These are phyloP conservation scores for Mellilla xanthometata DNA, from an alignment of 2,888 invertebrate species.

Conservation along the genomic window DNA sequence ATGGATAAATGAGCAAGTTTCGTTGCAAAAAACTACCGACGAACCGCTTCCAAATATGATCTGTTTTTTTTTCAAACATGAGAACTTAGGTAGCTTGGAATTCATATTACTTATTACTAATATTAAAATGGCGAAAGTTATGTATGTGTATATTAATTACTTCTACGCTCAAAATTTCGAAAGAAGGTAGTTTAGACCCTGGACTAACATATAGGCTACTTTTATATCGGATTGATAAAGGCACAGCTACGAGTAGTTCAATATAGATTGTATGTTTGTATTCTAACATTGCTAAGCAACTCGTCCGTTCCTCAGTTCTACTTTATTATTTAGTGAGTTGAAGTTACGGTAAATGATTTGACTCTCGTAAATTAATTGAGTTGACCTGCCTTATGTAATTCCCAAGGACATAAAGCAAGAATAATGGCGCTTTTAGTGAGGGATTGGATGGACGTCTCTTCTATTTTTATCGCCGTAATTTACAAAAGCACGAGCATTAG, in stretches of 20 bases:
- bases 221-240: too few relatives aligned
- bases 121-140: too few relatives aligned
- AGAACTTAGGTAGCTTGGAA: too few relatives aligned
- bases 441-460: slow-evolving; percentile 3
- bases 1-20: slow-evolving; percentile 25
- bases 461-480: slow-evolving; percentile 4
- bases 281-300: slow-evolving; percentile 13
- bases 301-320: neutral
- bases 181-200: too few relatives aligned
- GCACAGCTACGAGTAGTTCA: too few relatives aligned
- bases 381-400: slow-evolving; percentile 9
- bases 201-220: too few relatives aligned
- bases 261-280: slow-evolving; percentile 15
- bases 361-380: slow-evolving; percentile 9
- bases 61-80: slow-evolving; percentile 12
- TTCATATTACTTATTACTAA: too few relatives aligned
- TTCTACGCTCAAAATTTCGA: too few relatives aligned
- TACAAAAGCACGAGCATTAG: slow-evolving; percentile 1
- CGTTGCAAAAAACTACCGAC: slow-evolving; percentile 13
- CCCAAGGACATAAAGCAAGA: slow-evolving; percentile 15
- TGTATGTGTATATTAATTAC: too few relatives aligned
- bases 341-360: neutral
- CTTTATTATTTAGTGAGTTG: neutral
- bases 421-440: slow-evolving; percentile 11
- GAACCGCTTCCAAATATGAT: slow-evolving; percentile 20